These are phyloP conservation scores for Aphis craccivora DNA, from an alignment of 1,140 invertebrate species.

Conservation along the genomic window DNA sequence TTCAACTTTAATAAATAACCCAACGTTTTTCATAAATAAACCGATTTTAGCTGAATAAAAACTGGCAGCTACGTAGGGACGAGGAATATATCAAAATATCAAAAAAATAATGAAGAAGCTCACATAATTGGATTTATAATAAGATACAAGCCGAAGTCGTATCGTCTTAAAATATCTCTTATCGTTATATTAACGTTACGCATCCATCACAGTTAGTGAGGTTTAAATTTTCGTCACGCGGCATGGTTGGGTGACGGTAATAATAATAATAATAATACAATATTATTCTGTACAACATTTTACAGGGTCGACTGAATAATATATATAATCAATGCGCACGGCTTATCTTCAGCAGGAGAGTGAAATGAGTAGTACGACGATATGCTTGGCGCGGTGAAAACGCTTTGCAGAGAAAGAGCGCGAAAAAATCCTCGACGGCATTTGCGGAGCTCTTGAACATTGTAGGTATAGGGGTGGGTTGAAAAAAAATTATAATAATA, in stretches of 20 bases:
- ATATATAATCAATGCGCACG: too few species aligned
- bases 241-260: neutral
- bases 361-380: neutral
- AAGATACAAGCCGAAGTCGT: neutral
- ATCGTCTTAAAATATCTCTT: neutral
- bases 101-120: neutral
- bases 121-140: neutral
- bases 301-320: neutral
- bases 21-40: neutral
- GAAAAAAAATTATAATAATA: neutral
- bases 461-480: neutral
- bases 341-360: too few species aligned
- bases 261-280: neutral
- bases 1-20: neutral
- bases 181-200: neutral
- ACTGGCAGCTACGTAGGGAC: neutral
- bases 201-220: neutral
- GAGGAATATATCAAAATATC: neutral
- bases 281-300: neutral
- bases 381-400: neutral
- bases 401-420: neutral
- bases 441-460: neutral
- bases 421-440: neutral
- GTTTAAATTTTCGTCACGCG: neutral
- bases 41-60: neutral